Percentiles rank a stretch among this genome's conserved stretches.
Conservation (phyloP, 2,888 invertebrate species). For the Chrysotoxum bicinctum region DNA sequence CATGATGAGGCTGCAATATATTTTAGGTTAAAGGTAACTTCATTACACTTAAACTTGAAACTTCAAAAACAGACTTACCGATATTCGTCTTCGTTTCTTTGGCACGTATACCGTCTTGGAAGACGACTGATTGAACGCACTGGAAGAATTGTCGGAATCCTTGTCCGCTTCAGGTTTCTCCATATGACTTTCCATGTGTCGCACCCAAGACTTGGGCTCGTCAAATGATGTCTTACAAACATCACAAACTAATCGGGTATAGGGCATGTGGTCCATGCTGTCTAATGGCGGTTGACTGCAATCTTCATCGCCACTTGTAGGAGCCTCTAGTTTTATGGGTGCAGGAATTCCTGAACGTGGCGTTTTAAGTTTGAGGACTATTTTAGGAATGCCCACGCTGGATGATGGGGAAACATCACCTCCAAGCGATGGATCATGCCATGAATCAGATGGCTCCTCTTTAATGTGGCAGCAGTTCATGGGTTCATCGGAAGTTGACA, state of each 20-base stretch:
- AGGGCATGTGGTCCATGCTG: conserved; percentile 81
- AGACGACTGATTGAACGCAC: conserved; percentile 55
- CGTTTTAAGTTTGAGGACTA: conserved; percentile 45
- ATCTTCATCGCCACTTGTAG: conserved; percentile 61
- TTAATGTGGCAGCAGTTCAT: conserved; percentile 78
- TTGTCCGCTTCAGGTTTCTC: conserved; percentile 82
- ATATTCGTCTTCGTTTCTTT: conserved; percentile 83
- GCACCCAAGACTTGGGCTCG: conserved; percentile 91
- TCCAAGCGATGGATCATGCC: conserved; percentile 43
- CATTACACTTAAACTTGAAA: not conserved
- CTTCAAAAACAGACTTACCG: conserved; percentile 79
- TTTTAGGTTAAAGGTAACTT: not conserved
- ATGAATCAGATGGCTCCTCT: conserved; percentile 89
- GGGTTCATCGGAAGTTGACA: conserved; percentile 15
- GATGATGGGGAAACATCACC: conserved; percentile 15
- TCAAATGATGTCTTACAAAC: conserved; percentile 92
- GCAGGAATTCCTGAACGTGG: conserved; percentile 51
- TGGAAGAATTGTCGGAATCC: conserved; percentile 40
- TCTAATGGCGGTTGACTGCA: conserved; percentile 79
- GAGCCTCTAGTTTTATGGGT: conserved; percentile 73
- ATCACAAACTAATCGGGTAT: conserved; percentile 91
- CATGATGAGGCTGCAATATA: conserved; percentile 26
- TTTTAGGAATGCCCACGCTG: conserved; percentile 34
- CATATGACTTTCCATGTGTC: conserved; percentile 91
- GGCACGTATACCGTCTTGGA: conserved; percentile 77